Evolutionary conservation across 2,797 vertebrate species (phyloP), one percentile per base, ranked within the genome.

Genomic region (Eulemur coronatus): DNA sequence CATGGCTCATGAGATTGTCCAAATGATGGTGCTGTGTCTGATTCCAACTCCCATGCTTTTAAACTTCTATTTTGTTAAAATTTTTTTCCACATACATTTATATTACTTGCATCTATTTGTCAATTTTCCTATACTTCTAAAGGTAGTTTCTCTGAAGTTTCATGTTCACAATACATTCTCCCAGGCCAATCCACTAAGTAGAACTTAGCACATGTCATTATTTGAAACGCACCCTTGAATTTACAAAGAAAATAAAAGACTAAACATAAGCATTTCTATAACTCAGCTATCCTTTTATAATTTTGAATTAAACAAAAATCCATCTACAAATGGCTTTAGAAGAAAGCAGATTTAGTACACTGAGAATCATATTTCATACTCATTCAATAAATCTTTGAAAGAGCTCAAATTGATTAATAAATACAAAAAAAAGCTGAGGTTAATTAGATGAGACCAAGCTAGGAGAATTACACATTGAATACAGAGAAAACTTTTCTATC

Each of bases 311-410:
- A 41, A 12, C 1, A 91, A 43, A 2, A 14, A 88, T 75, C 11
- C 13, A 38, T 80, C n/a, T 20, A 67, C 22, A 52, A 30, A 57
- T 14, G 38, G 15, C 5, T 52, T 46, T 73, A 50, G 28, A 24
- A 35, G 5, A 65, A 90, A 76, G 24, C 35, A 95, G 7, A 7
- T 72, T 76, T 84, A 13, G 26, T 38, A 84, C 20, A 73, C 4
- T n/a, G 7, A 86, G 35, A 57, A 57, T 63, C 11, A 26, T 43
- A 63, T 84, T 84, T 84, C 18, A 61, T 43, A 33, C 12, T 69
- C 33, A 50, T 67, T 96, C 17, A 61, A 72, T 70, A 86, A 41
- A 38, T 89, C 43, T 65, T 89, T 92, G 12, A 86, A 96, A 81
- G n/a, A 65, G 14, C 46, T 95, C 43, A 85, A 84, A 22, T 63